Evolutionary conservation across 2,113 vertebrate genomes (phyloP).

Genomic region (Pseudorasbora parva): DNA sequence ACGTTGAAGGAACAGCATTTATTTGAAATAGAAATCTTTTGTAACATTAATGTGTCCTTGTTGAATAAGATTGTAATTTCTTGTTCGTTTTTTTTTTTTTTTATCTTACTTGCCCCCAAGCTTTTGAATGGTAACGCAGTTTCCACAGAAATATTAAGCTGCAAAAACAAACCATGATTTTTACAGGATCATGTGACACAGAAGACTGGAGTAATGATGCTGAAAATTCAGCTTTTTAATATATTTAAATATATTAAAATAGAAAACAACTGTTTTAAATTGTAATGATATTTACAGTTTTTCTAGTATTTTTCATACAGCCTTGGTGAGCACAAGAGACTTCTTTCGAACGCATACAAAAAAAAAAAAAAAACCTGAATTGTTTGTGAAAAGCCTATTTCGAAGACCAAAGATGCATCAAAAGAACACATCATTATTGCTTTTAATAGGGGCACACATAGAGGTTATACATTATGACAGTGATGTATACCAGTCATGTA

Average conservation of each 20-base stretch:
- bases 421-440: not conserved
- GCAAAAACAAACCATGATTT: not conserved
- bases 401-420: not conserved
- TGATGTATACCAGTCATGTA: not conserved
- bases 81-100: no score
- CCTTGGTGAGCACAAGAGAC: not conserved
- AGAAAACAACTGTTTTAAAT: not conserved
- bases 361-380: not conserved
- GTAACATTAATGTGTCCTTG: no score
- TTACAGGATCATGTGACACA: no score
- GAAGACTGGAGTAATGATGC: no score
- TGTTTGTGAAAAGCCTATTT: not conserved
- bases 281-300: not conserved
- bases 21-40: no score
- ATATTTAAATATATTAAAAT: no score
- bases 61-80: no score
- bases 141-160: not conserved
- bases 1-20: no score
- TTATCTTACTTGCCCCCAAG: no score
- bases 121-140: not conserved
- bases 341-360: not conserved
- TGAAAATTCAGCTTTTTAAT: no score
- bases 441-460: not conserved
- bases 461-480: not conserved
- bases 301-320: not conserved